phyloP scores from a whole-genome alignment of 2,113 vertebrate species.

The Bombycilla garrulus region DNA sequence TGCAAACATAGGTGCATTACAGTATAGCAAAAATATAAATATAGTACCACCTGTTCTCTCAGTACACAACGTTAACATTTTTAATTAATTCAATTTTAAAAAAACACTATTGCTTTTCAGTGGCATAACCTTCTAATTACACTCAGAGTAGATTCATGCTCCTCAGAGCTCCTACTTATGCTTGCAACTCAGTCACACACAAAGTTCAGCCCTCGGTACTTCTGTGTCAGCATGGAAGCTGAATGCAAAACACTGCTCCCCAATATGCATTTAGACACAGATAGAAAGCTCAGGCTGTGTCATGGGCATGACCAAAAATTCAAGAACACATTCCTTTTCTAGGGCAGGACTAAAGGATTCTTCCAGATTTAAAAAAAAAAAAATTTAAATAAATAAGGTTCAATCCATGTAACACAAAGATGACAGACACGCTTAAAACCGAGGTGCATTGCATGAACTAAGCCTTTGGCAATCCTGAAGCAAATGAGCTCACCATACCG shows the following conservation, averaged over 20 bases:
- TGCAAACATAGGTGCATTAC: not conserved
- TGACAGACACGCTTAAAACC: not conserved
- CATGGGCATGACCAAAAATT: not conserved
- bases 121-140: not conserved
- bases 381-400: not conserved
- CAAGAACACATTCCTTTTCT: not conserved
- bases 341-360: not conserved
- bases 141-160: not conserved
- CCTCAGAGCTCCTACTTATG: not conserved
- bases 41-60: not conserved
- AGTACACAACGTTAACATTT: not conserved
- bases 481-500: constrained; percentile 28
- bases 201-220: not conserved
- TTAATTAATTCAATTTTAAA: not conserved
- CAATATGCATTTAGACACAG: not conserved
- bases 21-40: not conserved
- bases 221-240: not conserved
- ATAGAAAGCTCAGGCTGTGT: not conserved
- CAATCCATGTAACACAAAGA: not conserved
- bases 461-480: constrained; percentile 30
- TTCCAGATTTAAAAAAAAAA: not conserved
- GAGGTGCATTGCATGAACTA: not conserved
- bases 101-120: not conserved
- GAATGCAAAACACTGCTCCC: not conserved
- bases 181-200: not conserved